Evolutionary conservation across 2,113 vertebrate species (phyloP).

Genomic region (Esox niger): DNA sequence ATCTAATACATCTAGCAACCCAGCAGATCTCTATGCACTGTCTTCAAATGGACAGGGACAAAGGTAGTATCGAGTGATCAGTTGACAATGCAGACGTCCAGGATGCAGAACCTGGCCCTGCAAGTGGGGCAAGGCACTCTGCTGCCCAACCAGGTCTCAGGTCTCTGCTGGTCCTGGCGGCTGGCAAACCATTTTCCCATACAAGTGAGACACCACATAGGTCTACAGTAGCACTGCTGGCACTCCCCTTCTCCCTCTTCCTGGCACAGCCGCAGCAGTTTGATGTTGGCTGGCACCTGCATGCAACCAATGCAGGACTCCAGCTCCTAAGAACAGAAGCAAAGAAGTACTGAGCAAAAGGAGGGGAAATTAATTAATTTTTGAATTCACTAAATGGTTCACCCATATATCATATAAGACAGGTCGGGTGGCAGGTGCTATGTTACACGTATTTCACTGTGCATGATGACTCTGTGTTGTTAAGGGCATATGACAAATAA

Average conservation of each 20-base stretch:
- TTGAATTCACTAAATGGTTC: too few relatives aligned
- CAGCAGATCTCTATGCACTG: not conserved
- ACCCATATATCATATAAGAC: not conserved
- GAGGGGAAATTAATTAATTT: too few relatives aligned
- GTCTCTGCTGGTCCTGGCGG: slow-evolving; percentile 88
- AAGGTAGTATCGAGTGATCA: slow-evolving; percentile 54
- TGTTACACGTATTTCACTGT: too few relatives aligned
- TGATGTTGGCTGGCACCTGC: slow-evolving; percentile 83
- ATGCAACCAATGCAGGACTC: slow-evolving; percentile 92
- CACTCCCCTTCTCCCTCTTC: slow-evolving; percentile 75
- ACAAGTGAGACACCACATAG: slow-evolving; percentile 96
- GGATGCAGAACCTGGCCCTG: slow-evolving; percentile 87
- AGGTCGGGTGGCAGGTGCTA: too few relatives aligned
- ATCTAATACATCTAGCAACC: not conserved
- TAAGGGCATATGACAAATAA: too few relatives aligned
- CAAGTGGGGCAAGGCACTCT: slow-evolving; percentile 91
- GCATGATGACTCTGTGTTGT: too few relatives aligned
- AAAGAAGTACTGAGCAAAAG: not conserved
- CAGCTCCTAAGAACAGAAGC: slow-evolving; percentile 73
- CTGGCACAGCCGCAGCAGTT: slow-evolving; percentile 83
- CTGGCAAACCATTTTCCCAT: slow-evolving; percentile 97
- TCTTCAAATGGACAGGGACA: not conserved
- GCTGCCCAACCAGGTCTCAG: slow-evolving; percentile 91
- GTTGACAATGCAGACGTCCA: slow-evolving; percentile 82
- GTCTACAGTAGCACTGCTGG: slow-evolving; percentile 88